Conservation (phyloP, 2,113 vertebrate genomes). For the Guaruba guarouba region DNA sequence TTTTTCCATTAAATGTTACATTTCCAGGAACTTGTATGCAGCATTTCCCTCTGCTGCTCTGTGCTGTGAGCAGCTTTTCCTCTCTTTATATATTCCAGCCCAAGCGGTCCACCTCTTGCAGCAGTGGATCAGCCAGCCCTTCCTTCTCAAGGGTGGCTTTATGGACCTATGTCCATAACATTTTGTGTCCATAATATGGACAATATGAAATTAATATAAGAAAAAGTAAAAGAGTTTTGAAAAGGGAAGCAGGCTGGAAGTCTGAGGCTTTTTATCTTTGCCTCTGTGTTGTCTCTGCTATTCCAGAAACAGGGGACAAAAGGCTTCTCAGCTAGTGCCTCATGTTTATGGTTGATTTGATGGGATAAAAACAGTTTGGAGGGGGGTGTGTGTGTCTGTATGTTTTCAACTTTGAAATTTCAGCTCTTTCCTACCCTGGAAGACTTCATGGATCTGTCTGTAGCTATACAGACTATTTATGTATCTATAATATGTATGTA, state of each 20-base stretch:
- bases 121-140: background rate
- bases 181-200: background rate
- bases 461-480: background rate
- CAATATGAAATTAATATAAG: background rate
- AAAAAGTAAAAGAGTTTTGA: background rate
- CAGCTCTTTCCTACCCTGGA: background rate
- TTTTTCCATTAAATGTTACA: background rate
- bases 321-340: background rate
- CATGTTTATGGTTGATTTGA: background rate
- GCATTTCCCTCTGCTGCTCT: background rate
- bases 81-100: background rate
- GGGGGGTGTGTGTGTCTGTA: background rate
- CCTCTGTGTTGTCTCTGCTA: background rate
- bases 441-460: background rate
- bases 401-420: background rate
- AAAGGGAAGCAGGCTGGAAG: background rate
- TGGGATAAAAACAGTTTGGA: background rate
- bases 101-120: rapidly evolving
- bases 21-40: background rate
- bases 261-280: background rate
- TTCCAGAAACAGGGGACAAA: background rate
- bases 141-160: background rate
- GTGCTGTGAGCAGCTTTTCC: background rate
- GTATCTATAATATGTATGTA: background rate
- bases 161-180: rapidly evolving